phyloP scores from a whole-genome alignment of 2,888 invertebrate genomes.

The Melanostoma scalare region DNA sequence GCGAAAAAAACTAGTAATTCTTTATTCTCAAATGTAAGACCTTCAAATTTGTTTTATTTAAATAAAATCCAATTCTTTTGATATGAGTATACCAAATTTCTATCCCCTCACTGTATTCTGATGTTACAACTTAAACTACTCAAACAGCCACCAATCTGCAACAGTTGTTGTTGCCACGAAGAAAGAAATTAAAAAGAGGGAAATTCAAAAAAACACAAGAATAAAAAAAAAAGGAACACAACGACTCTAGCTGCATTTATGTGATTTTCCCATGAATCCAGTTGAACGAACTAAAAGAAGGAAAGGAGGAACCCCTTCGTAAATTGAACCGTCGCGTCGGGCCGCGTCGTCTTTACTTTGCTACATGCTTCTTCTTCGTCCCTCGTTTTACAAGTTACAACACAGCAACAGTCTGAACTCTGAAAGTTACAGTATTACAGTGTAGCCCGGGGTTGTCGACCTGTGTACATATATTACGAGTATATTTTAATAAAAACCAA shows the following conservation, averaged over 20 bases:
- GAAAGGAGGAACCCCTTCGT: conserved; percentile 43
- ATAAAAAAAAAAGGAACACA: conserved; percentile 35
- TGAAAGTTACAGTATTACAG: conserved; percentile 36
- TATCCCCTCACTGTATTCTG: background rate
- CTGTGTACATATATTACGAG: conserved; percentile 34
- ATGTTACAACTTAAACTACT: background rate
- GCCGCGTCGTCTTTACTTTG: conserved; percentile 29
- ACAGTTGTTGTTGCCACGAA: conserved; percentile 39
- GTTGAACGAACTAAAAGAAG: conserved; percentile 49
- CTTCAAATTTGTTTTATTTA: no score
- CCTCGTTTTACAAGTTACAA: conserved; percentile 55
- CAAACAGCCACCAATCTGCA: conserved; percentile 35
- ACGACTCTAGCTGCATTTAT: conserved; percentile 37
- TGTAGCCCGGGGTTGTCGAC: conserved; percentile 42
- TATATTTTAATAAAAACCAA: conserved; percentile 15
- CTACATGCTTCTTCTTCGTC: conserved; percentile 42
- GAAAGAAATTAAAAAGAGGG: conserved; percentile 14
- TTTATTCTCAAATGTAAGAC: no score
- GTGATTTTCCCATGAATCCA: conserved; percentile 67
- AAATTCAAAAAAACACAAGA: background rate
- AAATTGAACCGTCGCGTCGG: conserved; percentile 9
- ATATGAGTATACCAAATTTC: no score
- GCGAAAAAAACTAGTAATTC: no score
- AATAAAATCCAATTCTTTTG: no score
- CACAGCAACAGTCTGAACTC: conserved; percentile 46